Conservation (phyloP, 2,113 vertebrate genomes). For the Otocyon megalotis region DNA sequence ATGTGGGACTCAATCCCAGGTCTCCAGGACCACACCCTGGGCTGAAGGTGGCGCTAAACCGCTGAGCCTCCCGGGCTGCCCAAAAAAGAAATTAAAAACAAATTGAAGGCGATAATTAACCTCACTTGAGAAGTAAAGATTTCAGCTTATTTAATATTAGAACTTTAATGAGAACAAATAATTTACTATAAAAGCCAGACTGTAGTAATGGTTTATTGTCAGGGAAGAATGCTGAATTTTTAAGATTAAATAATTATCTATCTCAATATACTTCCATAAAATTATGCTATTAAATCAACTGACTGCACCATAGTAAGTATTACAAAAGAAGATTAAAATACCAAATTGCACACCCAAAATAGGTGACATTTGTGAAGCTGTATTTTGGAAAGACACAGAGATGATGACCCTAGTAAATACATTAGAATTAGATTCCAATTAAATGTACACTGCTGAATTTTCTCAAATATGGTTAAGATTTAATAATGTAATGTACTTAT, state of each 20-base stretch:
- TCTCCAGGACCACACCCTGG: too few species aligned
- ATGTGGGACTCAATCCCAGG: too few species aligned
- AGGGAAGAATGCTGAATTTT: constrained; percentile 28
- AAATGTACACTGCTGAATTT: constrained; percentile 60
- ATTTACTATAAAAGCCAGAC: constrained; percentile 27
- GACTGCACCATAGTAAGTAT: not conserved
- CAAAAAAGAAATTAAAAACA: not conserved
- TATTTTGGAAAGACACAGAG: constrained; percentile 58
- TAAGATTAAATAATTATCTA: constrained; percentile 22
- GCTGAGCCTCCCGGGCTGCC: too few species aligned
- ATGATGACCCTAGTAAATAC: constrained; percentile 54
- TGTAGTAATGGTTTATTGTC: not conserved
- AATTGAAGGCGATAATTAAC: constrained; percentile 22
- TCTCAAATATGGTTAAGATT: constrained; percentile 53
- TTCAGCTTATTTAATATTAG: constrained; percentile 42
- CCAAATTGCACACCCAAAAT: not conserved
- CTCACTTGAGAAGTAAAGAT: constrained; percentile 49
- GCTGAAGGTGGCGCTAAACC: too few species aligned
- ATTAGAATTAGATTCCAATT: constrained; percentile 51
- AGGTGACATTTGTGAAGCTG: constrained; percentile 23
- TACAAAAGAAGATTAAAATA: constrained; percentile 53
- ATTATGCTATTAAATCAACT: constrained; percentile 22
- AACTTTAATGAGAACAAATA: constrained; percentile 60
- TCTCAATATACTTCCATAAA: not conserved
- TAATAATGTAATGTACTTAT: constrained; percentile 60